phyloP scores from a whole-genome alignment of 2,113 vertebrate species.

The Geococcyx californianus region DNA sequence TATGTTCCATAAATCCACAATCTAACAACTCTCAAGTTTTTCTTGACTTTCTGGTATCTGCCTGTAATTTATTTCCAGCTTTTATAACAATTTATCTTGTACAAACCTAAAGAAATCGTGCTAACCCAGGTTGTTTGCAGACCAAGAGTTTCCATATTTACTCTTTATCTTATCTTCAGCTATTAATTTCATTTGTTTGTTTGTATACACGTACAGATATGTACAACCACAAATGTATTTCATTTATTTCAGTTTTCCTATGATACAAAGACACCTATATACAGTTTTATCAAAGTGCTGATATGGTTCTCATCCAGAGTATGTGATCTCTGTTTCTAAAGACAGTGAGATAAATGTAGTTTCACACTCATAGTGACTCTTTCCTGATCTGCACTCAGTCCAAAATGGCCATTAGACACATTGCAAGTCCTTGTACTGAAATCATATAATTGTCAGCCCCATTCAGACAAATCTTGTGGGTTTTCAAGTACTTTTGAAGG shows the following conservation, averaged over 20 bases:
- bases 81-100: not conserved
- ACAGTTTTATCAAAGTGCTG: not conserved
- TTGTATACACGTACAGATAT: not conserved
- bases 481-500: slow-evolving; percentile 22
- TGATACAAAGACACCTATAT: fast-evolving
- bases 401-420: not conserved
- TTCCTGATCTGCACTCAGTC: not conserved
- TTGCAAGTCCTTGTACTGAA: not conserved
- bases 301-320: not conserved
- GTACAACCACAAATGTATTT: not conserved
- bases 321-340: not conserved
- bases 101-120: not conserved
- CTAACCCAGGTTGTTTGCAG: not conserved
- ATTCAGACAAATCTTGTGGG: not conserved
- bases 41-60: not conserved
- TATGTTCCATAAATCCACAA: not conserved
- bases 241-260: not conserved
- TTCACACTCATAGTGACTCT: not conserved
- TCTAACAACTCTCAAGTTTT: not conserved
- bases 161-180: not conserved
- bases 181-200: not conserved
- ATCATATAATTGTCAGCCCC: not conserved
- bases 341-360: not conserved
- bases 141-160: not conserved
- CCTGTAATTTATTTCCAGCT: not conserved